Conservation (phyloP, 2,888 invertebrate genomes). For the Campoletis raptor region DNA sequence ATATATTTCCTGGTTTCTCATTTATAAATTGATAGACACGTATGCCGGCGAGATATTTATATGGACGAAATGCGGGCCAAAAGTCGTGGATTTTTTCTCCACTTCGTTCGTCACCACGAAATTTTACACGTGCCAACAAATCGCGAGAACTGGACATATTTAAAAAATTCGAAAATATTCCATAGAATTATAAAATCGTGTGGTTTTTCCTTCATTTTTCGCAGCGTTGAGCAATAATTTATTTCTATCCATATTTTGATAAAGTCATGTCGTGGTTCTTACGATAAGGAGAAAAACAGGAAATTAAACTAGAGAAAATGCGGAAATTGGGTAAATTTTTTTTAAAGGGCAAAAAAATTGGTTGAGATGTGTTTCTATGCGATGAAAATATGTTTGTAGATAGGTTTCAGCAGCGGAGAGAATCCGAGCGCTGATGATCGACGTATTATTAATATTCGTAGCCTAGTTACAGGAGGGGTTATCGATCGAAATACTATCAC, state of each 20-base stretch:
- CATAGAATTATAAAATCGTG: too few relatives aligned
- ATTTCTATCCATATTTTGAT: not conserved
- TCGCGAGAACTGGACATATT: not conserved
- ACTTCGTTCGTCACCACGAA: not conserved
- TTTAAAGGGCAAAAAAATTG: slow-evolving; percentile 1
- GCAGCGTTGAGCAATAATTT: not conserved
- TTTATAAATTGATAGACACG: not conserved
- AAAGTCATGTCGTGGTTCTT: not conserved
- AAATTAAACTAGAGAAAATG: not conserved
- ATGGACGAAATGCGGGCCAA: not conserved
- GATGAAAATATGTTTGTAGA: not conserved
- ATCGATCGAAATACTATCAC: slow-evolving; percentile 58
- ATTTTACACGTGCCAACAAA: not conserved
- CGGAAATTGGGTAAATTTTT: not conserved
- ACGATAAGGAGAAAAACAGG: not conserved
- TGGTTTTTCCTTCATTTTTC: too few relatives aligned
- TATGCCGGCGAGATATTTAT: not conserved
- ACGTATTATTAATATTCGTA: slow-evolving; percentile 67
- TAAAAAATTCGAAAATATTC: too few relatives aligned
- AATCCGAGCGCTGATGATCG: slow-evolving; percentile 33
- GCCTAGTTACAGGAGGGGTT: slow-evolving; percentile 54
- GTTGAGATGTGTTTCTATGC: slow-evolving; percentile 33
- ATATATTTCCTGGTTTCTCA: not conserved
- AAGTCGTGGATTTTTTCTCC: not conserved
- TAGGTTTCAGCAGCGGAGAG: not conserved